These are phyloP conservation scores for Aphaenogaster ashmeadi DNA, from an alignment of 1,140 invertebrate species.

Conservation along the genomic window DNA sequence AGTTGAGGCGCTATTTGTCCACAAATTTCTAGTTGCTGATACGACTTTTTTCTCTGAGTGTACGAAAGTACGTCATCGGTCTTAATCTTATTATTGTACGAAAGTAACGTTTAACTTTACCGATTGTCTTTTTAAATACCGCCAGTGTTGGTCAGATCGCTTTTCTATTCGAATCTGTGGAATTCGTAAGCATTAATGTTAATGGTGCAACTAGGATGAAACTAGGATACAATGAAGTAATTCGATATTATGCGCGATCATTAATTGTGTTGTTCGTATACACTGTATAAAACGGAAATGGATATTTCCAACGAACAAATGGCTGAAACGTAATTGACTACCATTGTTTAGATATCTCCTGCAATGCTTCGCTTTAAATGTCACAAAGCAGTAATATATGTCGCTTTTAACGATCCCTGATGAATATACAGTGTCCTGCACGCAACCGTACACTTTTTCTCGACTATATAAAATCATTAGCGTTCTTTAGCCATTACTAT, in stretches of 20 bases:
- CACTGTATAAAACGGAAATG: slow-evolving; percentile 47
- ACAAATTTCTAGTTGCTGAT: too few species aligned
- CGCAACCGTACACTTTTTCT: background rate
- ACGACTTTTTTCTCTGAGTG: too few species aligned
- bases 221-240: slow-evolving; percentile 48
- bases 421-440: background rate
- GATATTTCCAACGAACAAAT: slow-evolving; percentile 51
- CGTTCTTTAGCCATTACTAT: background rate
- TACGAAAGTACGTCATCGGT: too few species aligned
- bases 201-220: slow-evolving; percentile 26
- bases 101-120: background rate
- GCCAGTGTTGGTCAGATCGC: background rate
- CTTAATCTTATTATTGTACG: too few species aligned
- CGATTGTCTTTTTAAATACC: background rate
- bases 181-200: slow-evolving; percentile 5
- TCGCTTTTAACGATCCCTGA: slow-evolving; percentile 41
- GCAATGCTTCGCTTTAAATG: slow-evolving; percentile 46
- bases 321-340: slow-evolving; percentile 47
- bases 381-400: slow-evolving; percentile 32
- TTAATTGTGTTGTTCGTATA: slow-evolving; percentile 51
- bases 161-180: background rate
- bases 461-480: background rate
- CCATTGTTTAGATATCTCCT: slow-evolving; percentile 59
- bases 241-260: slow-evolving; percentile 55
- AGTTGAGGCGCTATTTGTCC: too few species aligned